phyloP scores from a whole-genome alignment of 2,888 invertebrate species.

The Watsonalla binaria region DNA sequence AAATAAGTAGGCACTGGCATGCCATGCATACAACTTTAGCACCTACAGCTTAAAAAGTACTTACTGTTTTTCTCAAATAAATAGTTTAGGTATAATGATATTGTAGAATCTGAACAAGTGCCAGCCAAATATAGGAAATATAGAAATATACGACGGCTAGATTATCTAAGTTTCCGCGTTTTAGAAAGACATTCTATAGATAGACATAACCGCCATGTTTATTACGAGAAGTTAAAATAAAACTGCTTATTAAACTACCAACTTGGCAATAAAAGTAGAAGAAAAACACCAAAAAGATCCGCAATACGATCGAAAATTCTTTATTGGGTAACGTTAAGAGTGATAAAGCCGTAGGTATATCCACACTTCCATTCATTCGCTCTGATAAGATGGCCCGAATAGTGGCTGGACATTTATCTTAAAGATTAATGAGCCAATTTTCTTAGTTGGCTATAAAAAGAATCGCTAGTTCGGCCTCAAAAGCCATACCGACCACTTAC shows the following conservation, averaged over 20 bases:
- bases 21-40: too few relatives aligned
- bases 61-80: too few relatives aligned
- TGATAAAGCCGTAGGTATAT: conserved; percentile 54
- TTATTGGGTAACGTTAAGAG: conserved; percentile 28
- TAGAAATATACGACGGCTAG: too few relatives aligned
- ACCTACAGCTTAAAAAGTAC: too few relatives aligned
- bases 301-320: conserved; percentile 31
- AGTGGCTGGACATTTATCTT: conserved; percentile 76
- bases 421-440: conserved; percentile 79
- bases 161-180: neutral
- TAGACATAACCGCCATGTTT: neutral
- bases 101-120: conserved; percentile 15
- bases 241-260: conserved; percentile 31
- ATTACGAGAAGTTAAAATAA: conserved; percentile 15
- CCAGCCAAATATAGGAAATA: too few relatives aligned
- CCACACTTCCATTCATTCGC: conserved; percentile 66
- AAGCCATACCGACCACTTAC: conserved; percentile 53
- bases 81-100: neutral
- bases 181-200: neutral
- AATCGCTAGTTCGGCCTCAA: conserved; percentile 67
- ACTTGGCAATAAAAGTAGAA: conserved; percentile 34
- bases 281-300: conserved; percentile 38
- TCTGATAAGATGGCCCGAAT: conserved; percentile 76
- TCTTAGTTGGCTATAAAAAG: conserved; percentile 79
- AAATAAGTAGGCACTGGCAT: too few relatives aligned